Conservation (phyloP, 2,797 vertebrate genomes). For the Melanotaenia nigrans region DNA sequence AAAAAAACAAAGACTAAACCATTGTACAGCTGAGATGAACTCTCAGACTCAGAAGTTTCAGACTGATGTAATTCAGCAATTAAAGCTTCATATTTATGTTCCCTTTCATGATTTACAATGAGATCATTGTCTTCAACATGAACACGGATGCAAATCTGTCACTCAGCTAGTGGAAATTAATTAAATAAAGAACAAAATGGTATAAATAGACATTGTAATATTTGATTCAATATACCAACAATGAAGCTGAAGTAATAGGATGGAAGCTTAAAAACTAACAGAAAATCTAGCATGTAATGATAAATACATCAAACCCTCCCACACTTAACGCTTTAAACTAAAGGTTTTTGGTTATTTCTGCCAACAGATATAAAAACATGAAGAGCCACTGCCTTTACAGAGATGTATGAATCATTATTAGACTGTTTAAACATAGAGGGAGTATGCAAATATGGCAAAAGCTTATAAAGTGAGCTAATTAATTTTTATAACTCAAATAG, state of each 20-base stretch:
- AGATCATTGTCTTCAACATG: neutral
- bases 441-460: conserved; percentile 35
- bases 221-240: neutral
- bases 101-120: neutral
- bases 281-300: neutral
- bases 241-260: neutral
- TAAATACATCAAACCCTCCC: conserved; percentile 12
- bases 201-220: conserved; percentile 3
- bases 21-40: too few species aligned
- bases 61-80: neutral
- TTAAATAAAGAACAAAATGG: neutral
- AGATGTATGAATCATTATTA: neutral
- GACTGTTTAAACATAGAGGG: conserved; percentile 56
- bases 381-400: neutral
- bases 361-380: neutral
- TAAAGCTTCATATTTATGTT: conserved; percentile 18
- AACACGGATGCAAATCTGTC: too few species aligned
- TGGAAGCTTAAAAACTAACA: neutral
- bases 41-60: neutral
- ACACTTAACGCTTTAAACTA: neutral
- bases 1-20: neutral
- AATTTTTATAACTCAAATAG: neutral
- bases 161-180: too few species aligned
- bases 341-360: neutral
- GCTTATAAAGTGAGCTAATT: conserved; percentile 9